These are phyloP conservation scores for Pyrgilauda ruficollis DNA, from an alignment of 2,113 vertebrate genomes.

Conservation along the genomic window DNA sequence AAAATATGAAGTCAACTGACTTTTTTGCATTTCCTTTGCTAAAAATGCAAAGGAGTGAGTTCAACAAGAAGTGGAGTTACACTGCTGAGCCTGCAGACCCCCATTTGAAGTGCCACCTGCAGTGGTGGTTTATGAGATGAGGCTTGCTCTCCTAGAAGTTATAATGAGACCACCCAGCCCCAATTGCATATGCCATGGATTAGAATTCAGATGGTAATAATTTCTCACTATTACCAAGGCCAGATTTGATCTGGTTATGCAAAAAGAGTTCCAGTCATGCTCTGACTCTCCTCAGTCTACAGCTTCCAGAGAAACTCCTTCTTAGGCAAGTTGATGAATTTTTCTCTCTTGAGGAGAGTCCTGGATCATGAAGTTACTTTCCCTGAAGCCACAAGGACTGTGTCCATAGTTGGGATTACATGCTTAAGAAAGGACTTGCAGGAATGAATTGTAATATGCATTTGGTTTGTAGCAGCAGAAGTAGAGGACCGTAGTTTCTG, in stretches of 20 bases:
- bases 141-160: slow-evolving; percentile 34
- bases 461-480: neutral
- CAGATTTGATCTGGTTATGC: slow-evolving; percentile 38
- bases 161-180: slow-evolving; percentile 61
- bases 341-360: neutral
- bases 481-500: neutral
- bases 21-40: neutral
- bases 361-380: neutral
- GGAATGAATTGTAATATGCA: neutral
- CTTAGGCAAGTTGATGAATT: neutral
- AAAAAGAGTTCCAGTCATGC: neutral
- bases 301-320: neutral
- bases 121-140: slow-evolving; percentile 55
- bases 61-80: neutral
- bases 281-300: neutral
- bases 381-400: neutral
- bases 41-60: neutral
- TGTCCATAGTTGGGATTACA: neutral
- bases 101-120: slow-evolving; percentile 52
- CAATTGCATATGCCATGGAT: slow-evolving; percentile 28
- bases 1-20: neutral
- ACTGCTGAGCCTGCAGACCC: neutral
- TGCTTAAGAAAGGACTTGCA: neutral
- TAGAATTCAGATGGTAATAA: slow-evolving; percentile 63
- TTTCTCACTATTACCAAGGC: slow-evolving; percentile 43